Percentiles rank a stretch among this genome's conserved stretches.
These are phyloP conservation scores for Eupithecia exiguata DNA, from an alignment of 2,888 invertebrate species.

Conservation along the genomic window DNA sequence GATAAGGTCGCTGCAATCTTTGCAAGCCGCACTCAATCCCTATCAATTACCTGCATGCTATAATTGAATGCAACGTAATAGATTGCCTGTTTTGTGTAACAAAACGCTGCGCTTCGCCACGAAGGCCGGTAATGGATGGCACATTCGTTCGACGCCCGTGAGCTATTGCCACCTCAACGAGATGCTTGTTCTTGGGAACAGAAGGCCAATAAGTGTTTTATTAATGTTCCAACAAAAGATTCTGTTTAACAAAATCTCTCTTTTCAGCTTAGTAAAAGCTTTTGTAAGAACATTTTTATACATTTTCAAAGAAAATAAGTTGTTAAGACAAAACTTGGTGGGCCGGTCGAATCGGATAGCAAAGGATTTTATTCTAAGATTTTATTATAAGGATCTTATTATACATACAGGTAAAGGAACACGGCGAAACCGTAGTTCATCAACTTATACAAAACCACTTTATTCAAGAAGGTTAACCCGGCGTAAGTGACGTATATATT, in stretches of 20 bases:
- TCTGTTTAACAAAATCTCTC: not conserved
- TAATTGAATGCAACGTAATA: slow-evolving; percentile 35
- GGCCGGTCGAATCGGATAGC: not conserved
- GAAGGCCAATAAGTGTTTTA: slow-evolving; percentile 9
- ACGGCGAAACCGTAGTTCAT: not conserved
- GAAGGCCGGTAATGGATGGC: slow-evolving; percentile 40
- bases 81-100: slow-evolving; percentile 39
- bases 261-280: not conserved
- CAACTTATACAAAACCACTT: not conserved
- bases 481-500: no score
- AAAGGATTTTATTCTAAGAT: not conserved
- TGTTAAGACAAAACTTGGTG: not conserved
- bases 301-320: not conserved
- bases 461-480: not conserved
- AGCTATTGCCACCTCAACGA: slow-evolving; percentile 31
- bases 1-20: slow-evolving; percentile 4
- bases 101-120: slow-evolving; percentile 26
- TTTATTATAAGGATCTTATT: no score
- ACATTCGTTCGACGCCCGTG: slow-evolving; percentile 33
- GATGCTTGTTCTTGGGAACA: slow-evolving; percentile 2
- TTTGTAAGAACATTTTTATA: not conserved
- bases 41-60: slow-evolving; percentile 35
- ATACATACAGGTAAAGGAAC: not conserved
- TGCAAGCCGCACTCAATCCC: slow-evolving; percentile 22
- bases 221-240: not conserved